A percentile compares a stretch with the other conserved stretches of the same genome.
Conservation (phyloP, 30 jellyfish, hydroid and myxozoan species). For the Phacellophora camtschatica region DNA sequence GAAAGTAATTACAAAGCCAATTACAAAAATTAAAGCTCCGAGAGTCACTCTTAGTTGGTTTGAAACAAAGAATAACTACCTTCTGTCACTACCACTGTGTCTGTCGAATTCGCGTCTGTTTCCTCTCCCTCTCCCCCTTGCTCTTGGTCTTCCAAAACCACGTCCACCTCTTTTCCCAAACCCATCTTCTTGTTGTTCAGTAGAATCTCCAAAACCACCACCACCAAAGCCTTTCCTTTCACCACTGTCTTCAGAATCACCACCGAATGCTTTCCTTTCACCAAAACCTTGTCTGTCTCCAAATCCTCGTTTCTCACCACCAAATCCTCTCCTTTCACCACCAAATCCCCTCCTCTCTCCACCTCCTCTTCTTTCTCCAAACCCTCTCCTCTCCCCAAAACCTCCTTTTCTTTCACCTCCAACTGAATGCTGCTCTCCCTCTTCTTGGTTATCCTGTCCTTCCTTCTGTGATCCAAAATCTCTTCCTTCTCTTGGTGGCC, state of each 20-base stretch:
- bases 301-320: conserved; percentile 62
- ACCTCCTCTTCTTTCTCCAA: conserved; percentile 19
- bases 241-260: conserved; percentile 49
- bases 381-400: conserved; percentile 49
- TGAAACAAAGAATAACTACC: conserved; percentile 71
- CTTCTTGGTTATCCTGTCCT: conserved; percentile 34
- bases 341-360: conserved; percentile 69
- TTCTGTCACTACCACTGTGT: conserved; percentile 95
- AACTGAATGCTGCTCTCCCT: conserved; percentile 35
- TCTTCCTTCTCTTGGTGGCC: conserved; percentile 77
- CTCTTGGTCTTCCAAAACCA: conserved; percentile 79
- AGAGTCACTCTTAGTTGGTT: too few species aligned
- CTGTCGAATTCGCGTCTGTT: conserved; percentile 98
- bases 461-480: conserved; percentile 34
- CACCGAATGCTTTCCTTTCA: conserved; percentile 54
- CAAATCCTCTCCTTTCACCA: conserved; percentile 39
- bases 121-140: conserved; percentile 88
- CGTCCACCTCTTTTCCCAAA: conserved; percentile 60
- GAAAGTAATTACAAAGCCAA: neutral
- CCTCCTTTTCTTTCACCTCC: conserved; percentile 65
- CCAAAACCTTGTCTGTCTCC: conserved; percentile 64
- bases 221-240: conserved; percentile 77
- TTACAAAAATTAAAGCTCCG: neutral
- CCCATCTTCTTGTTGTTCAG: conserved; percentile 53
- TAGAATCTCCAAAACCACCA: neutral